These are phyloP conservation scores for Sandelia bainsii DNA, from an alignment of 2,797 vertebrate species.

Conservation along the genomic window DNA sequence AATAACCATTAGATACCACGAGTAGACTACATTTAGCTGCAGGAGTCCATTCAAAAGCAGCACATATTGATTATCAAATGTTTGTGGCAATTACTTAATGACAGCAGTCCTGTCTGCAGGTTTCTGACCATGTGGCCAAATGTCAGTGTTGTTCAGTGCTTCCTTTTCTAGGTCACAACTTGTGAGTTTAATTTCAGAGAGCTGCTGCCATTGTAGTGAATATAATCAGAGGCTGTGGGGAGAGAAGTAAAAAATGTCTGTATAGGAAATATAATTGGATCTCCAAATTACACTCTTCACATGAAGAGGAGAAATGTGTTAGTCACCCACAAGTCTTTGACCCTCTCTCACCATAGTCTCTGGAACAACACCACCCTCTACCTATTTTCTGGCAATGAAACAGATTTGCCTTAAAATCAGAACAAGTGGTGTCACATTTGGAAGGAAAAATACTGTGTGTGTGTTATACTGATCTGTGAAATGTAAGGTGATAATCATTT, in stretches of 20 bases:
- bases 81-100: no score
- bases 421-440: neutral
- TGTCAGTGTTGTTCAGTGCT: neutral
- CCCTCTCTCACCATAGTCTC: no score
- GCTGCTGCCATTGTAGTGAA: neutral
- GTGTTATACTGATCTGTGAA: neutral
- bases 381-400: neutral
- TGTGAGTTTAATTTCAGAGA: neutral
- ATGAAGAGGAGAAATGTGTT: neutral
- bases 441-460: neutral
- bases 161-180: neutral
- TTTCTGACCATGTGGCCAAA: constrained; percentile 13
- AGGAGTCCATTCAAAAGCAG: no score
- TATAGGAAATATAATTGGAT: neutral
- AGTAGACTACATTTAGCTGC: no score
- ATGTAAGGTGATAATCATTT: neutral
- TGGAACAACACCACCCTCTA: neutral
- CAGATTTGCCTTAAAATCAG: neutral
- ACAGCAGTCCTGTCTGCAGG: neutral
- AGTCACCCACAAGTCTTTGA: neutral
- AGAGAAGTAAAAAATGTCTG: neutral
- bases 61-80: no score
- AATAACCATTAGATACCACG: no score
- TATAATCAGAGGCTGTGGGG: neutral
- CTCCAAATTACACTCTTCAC: neutral